Percentiles rank a stretch among this genome's conserved stretches.
Conservation (phyloP, 1,140 invertebrate species). For the Zaprionus ornatus region DNA sequence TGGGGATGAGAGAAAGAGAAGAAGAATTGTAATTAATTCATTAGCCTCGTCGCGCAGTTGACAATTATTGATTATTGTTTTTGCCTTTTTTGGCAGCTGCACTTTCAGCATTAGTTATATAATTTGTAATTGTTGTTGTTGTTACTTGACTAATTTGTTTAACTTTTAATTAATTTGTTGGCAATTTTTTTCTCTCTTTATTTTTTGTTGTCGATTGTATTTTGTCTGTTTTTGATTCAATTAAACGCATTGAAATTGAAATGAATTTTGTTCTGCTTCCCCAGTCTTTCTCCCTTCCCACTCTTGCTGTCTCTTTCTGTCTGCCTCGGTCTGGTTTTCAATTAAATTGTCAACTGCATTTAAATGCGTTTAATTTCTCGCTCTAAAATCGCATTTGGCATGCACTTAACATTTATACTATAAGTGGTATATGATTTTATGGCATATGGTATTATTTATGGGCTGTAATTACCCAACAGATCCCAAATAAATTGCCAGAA, state of each 20-base stretch:
- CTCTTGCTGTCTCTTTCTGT: not conserved
- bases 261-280: not conserved
- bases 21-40: conserved; percentile 73
- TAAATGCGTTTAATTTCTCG: conserved; percentile 50
- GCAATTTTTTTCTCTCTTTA: conserved; percentile 61
- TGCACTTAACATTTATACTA: conserved; percentile 44
- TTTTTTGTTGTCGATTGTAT: not conserved
- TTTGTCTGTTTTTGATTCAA: conserved; percentile 57
- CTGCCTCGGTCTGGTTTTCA: conserved; percentile 43
- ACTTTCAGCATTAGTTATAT: conserved; percentile 56
- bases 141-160: conserved; percentile 57
- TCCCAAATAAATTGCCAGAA: not conserved
- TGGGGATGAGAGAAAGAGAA: not conserved
- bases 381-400: conserved; percentile 55
- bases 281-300: not conserved
- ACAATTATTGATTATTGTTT: conserved; percentile 80
- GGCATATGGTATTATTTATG: not conserved
- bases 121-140: conserved; percentile 42
- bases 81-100: conserved; percentile 42
- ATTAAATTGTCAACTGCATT: conserved; percentile 62
- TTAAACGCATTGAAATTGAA: conserved; percentile 50
- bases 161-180: conserved; percentile 69
- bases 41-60: conserved; percentile 71
- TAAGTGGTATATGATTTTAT: not conserved
- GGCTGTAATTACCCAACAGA: not conserved